Evolutionary conservation across 2,888 invertebrate genomes (phyloP).

Genomic region (Drosophila colorata): DNA sequence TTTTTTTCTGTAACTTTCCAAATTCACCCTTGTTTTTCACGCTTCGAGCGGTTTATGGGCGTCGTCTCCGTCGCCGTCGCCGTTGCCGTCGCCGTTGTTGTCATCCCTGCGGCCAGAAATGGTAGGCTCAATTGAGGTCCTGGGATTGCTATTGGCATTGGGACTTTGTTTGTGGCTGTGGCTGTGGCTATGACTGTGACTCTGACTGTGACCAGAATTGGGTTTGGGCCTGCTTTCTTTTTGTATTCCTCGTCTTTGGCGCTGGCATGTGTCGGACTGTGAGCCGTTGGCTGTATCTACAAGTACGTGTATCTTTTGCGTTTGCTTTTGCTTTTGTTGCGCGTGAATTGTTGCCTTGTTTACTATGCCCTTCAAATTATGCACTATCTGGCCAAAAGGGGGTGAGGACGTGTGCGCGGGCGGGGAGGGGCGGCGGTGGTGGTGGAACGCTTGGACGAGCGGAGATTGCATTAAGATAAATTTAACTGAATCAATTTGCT

Average conservation of each 20-base stretch:
- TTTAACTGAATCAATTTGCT: constrained; percentile 85
- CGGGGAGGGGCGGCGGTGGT: not conserved
- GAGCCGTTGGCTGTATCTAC: constrained; percentile 41
- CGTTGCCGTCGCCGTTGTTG: constrained; percentile 20
- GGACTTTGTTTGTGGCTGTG: constrained; percentile 57
- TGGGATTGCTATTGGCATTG: constrained; percentile 68
- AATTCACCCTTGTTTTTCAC: constrained; percentile 82
- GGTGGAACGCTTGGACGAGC: constrained; percentile 62
- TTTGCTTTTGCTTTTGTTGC: constrained; percentile 64
- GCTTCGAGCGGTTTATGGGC: constrained; percentile 78
- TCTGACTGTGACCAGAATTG: constrained; percentile 36
- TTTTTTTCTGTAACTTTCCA: constrained; percentile 81
- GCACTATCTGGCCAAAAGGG: constrained; percentile 65
- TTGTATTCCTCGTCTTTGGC: constrained; percentile 29
- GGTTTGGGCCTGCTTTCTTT: constrained; percentile 33
- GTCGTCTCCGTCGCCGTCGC: constrained; percentile 30
- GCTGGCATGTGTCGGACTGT: constrained; percentile 62
- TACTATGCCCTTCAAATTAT: constrained; percentile 81
- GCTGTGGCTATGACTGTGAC: constrained; percentile 56
- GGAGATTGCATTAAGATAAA: constrained; percentile 85
- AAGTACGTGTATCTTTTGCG: constrained; percentile 56
- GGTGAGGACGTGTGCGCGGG: not conserved
- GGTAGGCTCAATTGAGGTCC: constrained; percentile 71
- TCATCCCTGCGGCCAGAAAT: constrained; percentile 56
- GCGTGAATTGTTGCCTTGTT: constrained; percentile 80